Percentiles rank a stretch among this genome's conserved stretches.
These are phyloP conservation scores for Loris lydekkerianus DNA, from an alignment of 2,797 vertebrate species.

Conservation along the genomic window DNA sequence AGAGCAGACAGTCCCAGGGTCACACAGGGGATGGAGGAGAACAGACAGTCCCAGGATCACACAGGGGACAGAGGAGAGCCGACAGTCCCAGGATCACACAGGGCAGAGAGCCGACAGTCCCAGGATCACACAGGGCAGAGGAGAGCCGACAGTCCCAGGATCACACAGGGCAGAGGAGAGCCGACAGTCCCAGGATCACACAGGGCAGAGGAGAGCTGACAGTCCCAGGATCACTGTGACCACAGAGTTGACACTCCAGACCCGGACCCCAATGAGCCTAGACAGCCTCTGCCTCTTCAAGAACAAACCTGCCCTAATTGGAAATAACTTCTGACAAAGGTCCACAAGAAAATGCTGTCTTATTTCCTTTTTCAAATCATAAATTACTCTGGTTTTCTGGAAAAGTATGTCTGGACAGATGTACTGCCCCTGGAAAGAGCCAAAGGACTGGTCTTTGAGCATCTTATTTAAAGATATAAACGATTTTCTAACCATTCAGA, in stretches of 20 bases:
- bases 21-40: not conserved
- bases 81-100: too few species aligned
- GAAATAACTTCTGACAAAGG: slow-evolving; percentile 43
- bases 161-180: not conserved
- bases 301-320: not conserved
- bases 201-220: too few species aligned
- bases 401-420: slow-evolving; percentile 62
- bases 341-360: slow-evolving; percentile 38
- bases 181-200: not conserved
- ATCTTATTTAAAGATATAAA: slow-evolving; percentile 41
- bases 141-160: not conserved
- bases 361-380: slow-evolving; percentile 59
- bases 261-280: not conserved
- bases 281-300: not conserved
- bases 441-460: slow-evolving; percentile 59
- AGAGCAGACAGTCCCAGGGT: not conserved
- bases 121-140: not conserved
- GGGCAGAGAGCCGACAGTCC: not conserved
- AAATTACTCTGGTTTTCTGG: slow-evolving; percentile 66
- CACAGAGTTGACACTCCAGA: not conserved
- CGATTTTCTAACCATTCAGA: not conserved
- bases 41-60: not conserved
- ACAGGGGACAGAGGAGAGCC: not conserved
- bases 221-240: not conserved
- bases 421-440: slow-evolving; percentile 21